A percentile compares a stretch with the other conserved stretches of the same genome.
phyloP scores from a whole-genome alignment of 2,113 vertebrate species.

The Okapia johnstoni region DNA sequence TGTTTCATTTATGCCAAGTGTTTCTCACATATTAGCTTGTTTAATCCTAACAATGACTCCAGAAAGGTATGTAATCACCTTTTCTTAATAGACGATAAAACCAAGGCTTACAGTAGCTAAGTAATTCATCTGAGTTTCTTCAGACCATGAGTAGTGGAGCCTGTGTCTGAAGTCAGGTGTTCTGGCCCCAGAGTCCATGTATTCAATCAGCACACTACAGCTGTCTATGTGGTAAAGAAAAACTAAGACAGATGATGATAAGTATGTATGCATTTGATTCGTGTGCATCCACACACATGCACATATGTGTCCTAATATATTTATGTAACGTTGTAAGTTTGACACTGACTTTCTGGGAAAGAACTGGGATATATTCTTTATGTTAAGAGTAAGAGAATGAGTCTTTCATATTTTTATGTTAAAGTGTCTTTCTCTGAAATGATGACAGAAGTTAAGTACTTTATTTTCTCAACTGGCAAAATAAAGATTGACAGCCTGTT shows the following conservation, averaged over 20 bases:
- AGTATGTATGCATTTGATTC: too few relatives aligned
- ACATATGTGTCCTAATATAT: neutral
- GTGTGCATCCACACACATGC: neutral
- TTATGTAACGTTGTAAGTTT: neutral
- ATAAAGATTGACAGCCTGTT: neutral
- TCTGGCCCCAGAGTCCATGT: neutral
- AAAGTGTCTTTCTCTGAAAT: neutral
- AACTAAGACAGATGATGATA: neutral
- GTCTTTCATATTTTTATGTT: neutral
- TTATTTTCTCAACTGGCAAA: neutral
- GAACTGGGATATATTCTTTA: neutral
- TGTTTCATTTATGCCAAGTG: neutral
- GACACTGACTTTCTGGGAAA: neutral
- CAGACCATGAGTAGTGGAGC: neutral
- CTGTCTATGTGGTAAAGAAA: neutral
- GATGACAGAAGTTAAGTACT: neutral
- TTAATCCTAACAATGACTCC: neutral
- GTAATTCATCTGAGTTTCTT: neutral
- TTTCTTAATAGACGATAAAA: neutral
- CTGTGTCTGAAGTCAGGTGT: neutral
- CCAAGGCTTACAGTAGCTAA: neutral
- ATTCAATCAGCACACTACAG: neutral
- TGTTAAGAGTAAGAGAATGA: neutral
- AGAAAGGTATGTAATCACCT: neutral
- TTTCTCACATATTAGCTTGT: neutral